These are phyloP conservation scores for Platycercus adscitus DNA, from an alignment of 2,113 vertebrate species.

Conservation along the genomic window DNA sequence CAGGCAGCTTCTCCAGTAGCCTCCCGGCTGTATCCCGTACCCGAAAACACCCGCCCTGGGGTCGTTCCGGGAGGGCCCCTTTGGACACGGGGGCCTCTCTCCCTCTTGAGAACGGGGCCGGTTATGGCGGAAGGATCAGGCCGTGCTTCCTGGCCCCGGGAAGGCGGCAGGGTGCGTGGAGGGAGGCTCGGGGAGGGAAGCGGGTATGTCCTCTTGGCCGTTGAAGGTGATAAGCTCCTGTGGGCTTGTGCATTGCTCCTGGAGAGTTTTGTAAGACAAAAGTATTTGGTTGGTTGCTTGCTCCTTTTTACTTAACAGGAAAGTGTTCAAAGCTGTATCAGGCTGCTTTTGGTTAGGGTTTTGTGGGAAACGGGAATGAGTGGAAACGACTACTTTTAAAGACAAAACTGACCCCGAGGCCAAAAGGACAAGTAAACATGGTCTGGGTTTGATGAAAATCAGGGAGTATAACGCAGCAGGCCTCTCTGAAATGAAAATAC, in stretches of 20 bases:
- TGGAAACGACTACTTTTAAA: conserved; percentile 12
- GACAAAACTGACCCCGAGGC: conserved; percentile 3
- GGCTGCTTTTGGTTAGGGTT: not conserved
- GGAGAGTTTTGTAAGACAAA: not conserved
- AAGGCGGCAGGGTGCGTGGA: rapidly evolving
- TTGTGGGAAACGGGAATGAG: conserved; percentile 38
- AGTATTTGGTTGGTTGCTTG: rapidly evolving
- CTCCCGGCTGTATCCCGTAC: rapidly evolving
- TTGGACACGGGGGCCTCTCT: too few relatives aligned
- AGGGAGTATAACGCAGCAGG: not conserved
- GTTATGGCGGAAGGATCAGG: not conserved
- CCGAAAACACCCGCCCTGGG: not conserved
- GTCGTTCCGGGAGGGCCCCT: not conserved
- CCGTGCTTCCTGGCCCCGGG: not conserved
- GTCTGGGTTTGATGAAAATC: conserved; percentile 40
- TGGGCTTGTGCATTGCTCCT: not conserved
- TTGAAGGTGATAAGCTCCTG: rapidly evolving
- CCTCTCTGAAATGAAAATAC: conserved; percentile 24
- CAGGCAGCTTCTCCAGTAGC: too few relatives aligned
- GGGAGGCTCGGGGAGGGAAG: too few relatives aligned
- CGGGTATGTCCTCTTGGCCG: rapidly evolving
- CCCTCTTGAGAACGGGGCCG: not conserved
- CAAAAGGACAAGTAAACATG: conserved; percentile 29
- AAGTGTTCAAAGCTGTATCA: not conserved
- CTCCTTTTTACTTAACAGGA: not conserved